Evolutionary conservation across 2,797 vertebrate genomes (phyloP), one percentile per base, ranked within the genome.

Genomic region (Helicolenus hilgendorfi): DNA sequence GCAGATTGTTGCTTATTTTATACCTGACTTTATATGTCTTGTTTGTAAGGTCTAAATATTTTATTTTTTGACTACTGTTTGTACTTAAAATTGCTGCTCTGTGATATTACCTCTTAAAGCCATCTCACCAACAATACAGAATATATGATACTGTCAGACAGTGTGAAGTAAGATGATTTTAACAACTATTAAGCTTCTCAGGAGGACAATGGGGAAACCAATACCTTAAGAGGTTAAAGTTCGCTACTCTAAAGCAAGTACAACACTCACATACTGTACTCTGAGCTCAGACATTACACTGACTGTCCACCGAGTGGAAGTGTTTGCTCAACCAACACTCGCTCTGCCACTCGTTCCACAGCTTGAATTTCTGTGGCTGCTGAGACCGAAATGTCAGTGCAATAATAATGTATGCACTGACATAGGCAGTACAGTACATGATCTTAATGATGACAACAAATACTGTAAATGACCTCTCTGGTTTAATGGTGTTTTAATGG

Each of bases 241-340:
- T 3, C 7, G 35, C 31, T n/a, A 4, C 27, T 36, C 20, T 14
- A 41, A 41, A 24, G 1, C 0, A 24, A n/a, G 64, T 24, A n/a
- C 2, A 36, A 22, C 11, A 3, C 7, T 29, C 22, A 29, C 2
- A 20, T 20, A 0, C 13, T 45, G 8, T 11, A 29, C 4, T 45
- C 53, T 56, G 33, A 22, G 20, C 8, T 7, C 31, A 38, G 67
- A 45, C 31, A 18, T 55, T 75, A 49, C 59, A 11, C 18, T 22
- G n/a, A 72, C 41, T 84, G 29, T 86, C 89, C 91, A 86, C 77
- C 45, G 35, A 14, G 89, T 36, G 89, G 89, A 45, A 69, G 41
- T 86, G 83, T 89, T 89, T 60, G 26, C 56, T 67, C 53, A 80
- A 26, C 31, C 31, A 55, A 29, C 6, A 10, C 10, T 33, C 7